Evolutionary conservation across 2,888 invertebrate species (phyloP).

Genomic region (Leptopilina syphax): DNA sequence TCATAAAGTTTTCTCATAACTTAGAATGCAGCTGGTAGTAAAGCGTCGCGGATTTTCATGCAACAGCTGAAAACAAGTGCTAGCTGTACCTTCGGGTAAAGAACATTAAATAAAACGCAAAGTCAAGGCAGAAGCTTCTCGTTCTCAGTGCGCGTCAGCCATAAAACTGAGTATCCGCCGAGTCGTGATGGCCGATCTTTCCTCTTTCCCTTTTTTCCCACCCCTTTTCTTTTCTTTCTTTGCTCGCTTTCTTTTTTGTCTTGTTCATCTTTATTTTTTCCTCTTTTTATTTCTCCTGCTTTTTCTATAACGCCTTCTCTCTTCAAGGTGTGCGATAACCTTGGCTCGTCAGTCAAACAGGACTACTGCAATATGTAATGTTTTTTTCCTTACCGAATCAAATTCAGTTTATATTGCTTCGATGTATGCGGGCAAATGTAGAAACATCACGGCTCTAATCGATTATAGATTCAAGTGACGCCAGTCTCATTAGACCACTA

Average conservation of each 20-base stretch:
- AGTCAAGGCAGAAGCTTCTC: constrained; percentile 49
- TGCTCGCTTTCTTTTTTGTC: constrained; percentile 28
- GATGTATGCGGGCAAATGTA: constrained; percentile 49
- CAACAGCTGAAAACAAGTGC: constrained; percentile 67
- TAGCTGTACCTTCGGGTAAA: constrained; percentile 53
- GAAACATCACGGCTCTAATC: constrained; percentile 61
- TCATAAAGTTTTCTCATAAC: constrained; percentile 74
- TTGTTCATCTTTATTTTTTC: constrained; percentile 28
- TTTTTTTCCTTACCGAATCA: constrained; percentile 26
- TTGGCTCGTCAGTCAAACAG: constrained; percentile 31
- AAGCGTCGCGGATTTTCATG: constrained; percentile 69
- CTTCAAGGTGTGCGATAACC: constrained; percentile 40
- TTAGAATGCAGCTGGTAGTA: constrained; percentile 66
- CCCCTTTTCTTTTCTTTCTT: constrained; percentile 44
- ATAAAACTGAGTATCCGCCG: constrained; percentile 62
- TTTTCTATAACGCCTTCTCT: constrained; percentile 35
- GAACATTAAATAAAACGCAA: constrained; percentile 54
- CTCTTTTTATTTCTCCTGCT: constrained; percentile 15
- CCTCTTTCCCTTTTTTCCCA: constrained; percentile 43
- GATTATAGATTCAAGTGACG: constrained; percentile 59
- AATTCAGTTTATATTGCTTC: constrained; percentile 26
- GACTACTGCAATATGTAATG: constrained; percentile 18
- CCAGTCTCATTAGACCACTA: constrained; percentile 62
- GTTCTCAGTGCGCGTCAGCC: constrained; percentile 46
- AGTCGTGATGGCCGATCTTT: constrained; percentile 43